These are phyloP conservation scores for Lasioglossum vierecki DNA, from an alignment of 2,888 invertebrate genomes.

Conservation along the genomic window DNA sequence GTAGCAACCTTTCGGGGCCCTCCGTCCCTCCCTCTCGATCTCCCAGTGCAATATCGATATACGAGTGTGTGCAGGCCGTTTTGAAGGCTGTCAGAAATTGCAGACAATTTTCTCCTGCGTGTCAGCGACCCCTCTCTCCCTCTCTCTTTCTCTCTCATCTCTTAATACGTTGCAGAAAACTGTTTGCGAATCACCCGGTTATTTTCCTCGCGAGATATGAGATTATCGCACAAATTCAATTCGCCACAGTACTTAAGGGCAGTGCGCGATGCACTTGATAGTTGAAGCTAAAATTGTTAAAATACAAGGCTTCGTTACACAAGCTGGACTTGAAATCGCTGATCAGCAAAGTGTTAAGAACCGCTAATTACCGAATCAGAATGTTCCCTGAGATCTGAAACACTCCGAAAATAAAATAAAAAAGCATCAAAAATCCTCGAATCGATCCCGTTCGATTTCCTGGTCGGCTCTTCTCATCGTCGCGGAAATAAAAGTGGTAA, in stretches of 20 bases:
- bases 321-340: too few species aligned
- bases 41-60: conserved; percentile 52
- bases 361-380: background rate
- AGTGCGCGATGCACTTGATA: too few species aligned
- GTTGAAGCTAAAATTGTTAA: too few species aligned
- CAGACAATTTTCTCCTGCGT: conserved; percentile 48
- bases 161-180: background rate
- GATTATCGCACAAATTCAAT: background rate
- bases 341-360: background rate
- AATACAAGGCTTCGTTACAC: too few species aligned
- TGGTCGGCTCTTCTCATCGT: background rate
- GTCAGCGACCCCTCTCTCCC: background rate
- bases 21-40: background rate
- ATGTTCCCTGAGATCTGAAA: background rate
- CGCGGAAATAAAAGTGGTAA: background rate
- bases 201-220: background rate
- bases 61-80: conserved; percentile 35
- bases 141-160: background rate
- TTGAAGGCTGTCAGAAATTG: conserved; percentile 55
- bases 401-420: background rate
- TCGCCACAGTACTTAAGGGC: too few species aligned
- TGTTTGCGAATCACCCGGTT: background rate
- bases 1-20: conserved; percentile 77
- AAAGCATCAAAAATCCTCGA: background rate
- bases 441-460: background rate